phyloP scores from a whole-genome alignment of 2,113 vertebrate genomes.

The Megaceryle torquata region DNA sequence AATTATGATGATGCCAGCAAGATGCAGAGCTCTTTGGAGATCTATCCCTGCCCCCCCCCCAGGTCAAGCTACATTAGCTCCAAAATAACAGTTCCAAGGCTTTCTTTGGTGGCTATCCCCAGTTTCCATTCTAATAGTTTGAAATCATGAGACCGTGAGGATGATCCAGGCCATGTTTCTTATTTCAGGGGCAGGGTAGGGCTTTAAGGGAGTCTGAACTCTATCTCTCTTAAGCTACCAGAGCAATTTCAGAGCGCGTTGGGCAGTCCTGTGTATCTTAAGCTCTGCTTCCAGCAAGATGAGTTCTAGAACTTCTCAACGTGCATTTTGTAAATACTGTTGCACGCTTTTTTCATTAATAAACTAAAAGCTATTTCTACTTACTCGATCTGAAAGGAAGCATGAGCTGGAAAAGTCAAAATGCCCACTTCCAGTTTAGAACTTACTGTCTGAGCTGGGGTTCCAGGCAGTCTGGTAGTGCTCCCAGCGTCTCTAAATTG shows the following conservation, averaged over 20 bases:
- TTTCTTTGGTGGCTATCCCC: background rate
- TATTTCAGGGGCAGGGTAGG: background rate
- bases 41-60: background rate
- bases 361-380: background rate
- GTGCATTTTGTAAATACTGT: background rate
- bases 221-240: background rate
- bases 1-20: background rate
- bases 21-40: background rate
- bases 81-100: background rate
- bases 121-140: background rate
- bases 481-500: background rate
- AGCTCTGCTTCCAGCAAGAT: background rate
- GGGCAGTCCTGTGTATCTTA: background rate
- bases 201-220: background rate
- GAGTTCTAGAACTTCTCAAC: background rate
- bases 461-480: background rate
- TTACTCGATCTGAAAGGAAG: background rate
- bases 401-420: background rate
- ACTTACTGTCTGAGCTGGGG: background rate
- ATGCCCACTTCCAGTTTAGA: background rate
- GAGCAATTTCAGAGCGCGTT: background rate
- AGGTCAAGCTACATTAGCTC: background rate
- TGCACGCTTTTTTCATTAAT: background rate
- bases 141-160: background rate
- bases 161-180: background rate